Conservation (phyloP, 2,113 vertebrate species). For the Hystrix cristata region DNA sequence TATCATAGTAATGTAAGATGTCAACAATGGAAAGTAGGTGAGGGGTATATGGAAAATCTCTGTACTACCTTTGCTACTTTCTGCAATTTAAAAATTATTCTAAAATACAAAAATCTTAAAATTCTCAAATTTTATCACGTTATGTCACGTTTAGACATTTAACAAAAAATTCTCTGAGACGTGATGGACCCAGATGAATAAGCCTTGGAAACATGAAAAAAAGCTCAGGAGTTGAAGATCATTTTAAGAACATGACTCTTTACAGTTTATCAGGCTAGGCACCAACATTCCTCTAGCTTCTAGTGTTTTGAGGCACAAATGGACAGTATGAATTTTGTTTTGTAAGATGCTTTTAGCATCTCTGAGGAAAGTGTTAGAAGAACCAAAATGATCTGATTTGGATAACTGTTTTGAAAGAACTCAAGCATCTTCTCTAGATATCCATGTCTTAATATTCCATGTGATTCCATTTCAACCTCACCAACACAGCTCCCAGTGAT, state of each 20-base stretch:
- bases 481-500: neutral
- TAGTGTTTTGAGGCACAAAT: neutral
- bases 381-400: constrained; percentile 6
- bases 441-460: neutral
- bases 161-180: neutral
- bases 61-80: neutral
- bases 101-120: neutral
- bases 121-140: neutral
- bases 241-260: neutral
- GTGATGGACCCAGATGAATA: neutral
- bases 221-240: neutral
- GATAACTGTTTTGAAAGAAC: constrained; percentile 23
- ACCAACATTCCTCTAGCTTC: neutral
- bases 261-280: neutral
- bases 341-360: neutral
- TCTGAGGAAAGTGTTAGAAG: constrained; percentile 15
- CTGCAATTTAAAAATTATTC: constrained; percentile 35
- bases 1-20: neutral
- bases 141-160: neutral
- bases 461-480: neutral
- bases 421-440: neutral
- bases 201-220: neutral
- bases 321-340: neutral
- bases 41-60: neutral
- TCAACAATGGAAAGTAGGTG: neutral